Conservation (phyloP, 2,797 vertebrate species). For the Bradypodion pumilum region DNA sequence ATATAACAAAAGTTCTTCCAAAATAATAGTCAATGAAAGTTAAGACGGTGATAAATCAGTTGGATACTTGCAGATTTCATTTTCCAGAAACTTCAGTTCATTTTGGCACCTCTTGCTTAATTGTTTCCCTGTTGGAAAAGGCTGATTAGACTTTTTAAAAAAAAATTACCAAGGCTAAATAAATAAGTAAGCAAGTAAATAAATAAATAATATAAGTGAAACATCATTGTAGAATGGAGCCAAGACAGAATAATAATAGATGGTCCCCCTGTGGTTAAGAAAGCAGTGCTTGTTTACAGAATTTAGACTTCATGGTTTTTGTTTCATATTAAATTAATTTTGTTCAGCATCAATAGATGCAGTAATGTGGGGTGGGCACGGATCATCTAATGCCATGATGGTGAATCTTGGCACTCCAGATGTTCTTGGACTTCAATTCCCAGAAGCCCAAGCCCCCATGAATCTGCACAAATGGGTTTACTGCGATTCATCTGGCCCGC, state of each 20-base stretch:
- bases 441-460: too few species aligned
- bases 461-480: too few species aligned
- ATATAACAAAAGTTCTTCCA: constrained; percentile 32
- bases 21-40: constrained; percentile 75
- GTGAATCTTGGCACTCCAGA: too few species aligned
- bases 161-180: constrained; percentile 45
- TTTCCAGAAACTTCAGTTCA: constrained; percentile 86
- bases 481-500: too few species aligned
- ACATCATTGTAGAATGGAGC: background rate
- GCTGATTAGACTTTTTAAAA: constrained; percentile 70
- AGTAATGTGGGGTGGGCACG: too few species aligned
- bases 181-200: constrained; percentile 16
- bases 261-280: background rate
- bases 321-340: background rate
- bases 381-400: too few species aligned
- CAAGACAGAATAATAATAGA: background rate
- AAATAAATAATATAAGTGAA: constrained; percentile 46
- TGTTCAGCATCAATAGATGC: background rate
- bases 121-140: constrained; percentile 90
- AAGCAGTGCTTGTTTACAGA: background rate
- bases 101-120: constrained; percentile 95
- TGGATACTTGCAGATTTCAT: constrained; percentile 92
- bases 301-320: too few species aligned
- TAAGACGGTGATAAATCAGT: constrained; percentile 50
- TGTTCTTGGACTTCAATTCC: too few species aligned